Evolutionary conservation across 2,888 invertebrate species (phyloP), one percentile per base, ranked within the genome.

Genomic region (Temnothorax unifasciatus): DNA sequence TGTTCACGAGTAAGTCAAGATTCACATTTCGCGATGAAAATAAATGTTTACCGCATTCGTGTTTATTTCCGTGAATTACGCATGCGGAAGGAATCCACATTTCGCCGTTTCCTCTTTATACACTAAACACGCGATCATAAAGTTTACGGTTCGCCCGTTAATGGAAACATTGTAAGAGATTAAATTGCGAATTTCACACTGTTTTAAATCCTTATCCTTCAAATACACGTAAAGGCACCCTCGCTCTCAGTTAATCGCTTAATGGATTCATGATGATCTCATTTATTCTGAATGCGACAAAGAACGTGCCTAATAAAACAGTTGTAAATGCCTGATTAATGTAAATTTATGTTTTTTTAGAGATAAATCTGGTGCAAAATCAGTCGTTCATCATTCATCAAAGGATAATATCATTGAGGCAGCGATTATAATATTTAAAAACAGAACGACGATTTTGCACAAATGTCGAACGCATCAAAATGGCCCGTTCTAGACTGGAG

Each of bases 21-120:
- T 21, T 59, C 18, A 21, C 64, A 66, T 64, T 63, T 11, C 38
- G 38, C 47, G 34, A 52, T 54, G 41, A 41, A 66, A 76, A 76
- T 66, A 64, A 63, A 63, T 50, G 63, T 76, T 66, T 41, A 76
- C 41, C 25, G 41, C 75, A 11, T 38, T 64, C 41, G 52, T 64
- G 64, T 76, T 76, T 76, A 76, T 76, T 76, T 54, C 25, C 18
- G 47, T 13, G 41, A 66, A 41, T 76, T 76, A 41, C 52, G 47
- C 15, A 18, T 4, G 50, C 21, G 50, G 18, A 15, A 64, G 38
- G 21, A 63, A 52, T 76, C 18, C 21, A 38, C 38, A 3, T 52
- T 34, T 34, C 34, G 71, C 71, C 11, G 29, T 59, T 34, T 11
- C 29, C n/a, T 8, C 38, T 29, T 41, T 15, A n/a, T 15, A 41